phyloP scores from a whole-genome alignment of 2,113 vertebrate genomes.

The Podarcis cretensis region DNA sequence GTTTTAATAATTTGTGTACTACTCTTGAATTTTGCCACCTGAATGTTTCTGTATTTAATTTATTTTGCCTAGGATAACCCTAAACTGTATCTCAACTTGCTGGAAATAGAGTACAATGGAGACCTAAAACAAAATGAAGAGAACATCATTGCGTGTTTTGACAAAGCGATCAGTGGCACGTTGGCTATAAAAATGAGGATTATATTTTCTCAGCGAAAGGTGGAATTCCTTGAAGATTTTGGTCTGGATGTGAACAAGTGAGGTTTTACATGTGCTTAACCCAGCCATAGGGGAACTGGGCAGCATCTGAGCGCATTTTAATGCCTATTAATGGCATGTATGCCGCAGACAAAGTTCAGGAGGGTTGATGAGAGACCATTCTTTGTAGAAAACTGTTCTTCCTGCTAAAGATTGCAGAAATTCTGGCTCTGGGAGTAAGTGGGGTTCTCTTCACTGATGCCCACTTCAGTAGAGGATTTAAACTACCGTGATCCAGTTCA shows the following conservation, averaged over 20 bases:
- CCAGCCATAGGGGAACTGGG: fast-evolving
- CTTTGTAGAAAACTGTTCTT: not conserved
- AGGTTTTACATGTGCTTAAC: slow-evolving; percentile 50
- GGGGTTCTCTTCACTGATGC: no score
- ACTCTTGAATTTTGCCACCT: not conserved
- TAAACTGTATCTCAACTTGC: slow-evolving; percentile 94
- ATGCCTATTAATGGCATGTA: not conserved
- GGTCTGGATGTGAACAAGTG: slow-evolving; percentile 94
- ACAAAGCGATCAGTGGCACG: slow-evolving; percentile 86
- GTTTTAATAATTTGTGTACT: no score
- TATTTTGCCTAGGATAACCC: slow-evolving; percentile 83
- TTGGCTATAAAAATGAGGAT: slow-evolving; percentile 90
- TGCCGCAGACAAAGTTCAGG: no score
- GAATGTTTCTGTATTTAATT: not conserved
- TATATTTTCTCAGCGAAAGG: slow-evolving; percentile 94
- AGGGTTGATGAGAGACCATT: not conserved
- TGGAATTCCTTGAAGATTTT: slow-evolving; percentile 98
- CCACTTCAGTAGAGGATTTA: not conserved
- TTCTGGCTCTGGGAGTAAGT: not conserved
- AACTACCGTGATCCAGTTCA: no score
- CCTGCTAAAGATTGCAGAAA: not conserved
- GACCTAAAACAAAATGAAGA: slow-evolving; percentile 92
- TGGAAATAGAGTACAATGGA: slow-evolving; percentile 94
- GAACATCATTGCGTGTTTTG: slow-evolving; percentile 92
- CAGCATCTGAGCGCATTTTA: no score